A percentile compares a stretch with the other conserved stretches of the same genome.
These are phyloP conservation scores for Endotricha flammealis DNA, from an alignment of 2,888 invertebrate species.

Conservation along the genomic window DNA sequence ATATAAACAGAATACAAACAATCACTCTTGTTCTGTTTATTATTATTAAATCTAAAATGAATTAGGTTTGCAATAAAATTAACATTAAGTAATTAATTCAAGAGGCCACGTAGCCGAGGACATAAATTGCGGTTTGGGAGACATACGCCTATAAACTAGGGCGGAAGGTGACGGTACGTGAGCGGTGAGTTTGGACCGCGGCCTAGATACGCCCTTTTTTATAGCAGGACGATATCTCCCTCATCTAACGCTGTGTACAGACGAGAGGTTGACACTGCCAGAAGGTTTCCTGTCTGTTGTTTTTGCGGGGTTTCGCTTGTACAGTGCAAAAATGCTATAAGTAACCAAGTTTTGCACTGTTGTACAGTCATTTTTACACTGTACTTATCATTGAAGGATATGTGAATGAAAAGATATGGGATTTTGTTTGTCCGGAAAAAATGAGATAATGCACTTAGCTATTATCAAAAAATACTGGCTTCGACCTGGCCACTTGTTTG, in stretches of 20 bases:
- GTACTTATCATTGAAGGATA: too few relatives aligned
- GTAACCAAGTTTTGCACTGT: too few relatives aligned
- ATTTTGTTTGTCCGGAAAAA: too few relatives aligned
- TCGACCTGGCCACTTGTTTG: too few relatives aligned
- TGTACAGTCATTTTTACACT: too few relatives aligned
- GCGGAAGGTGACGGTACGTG: slow-evolving; percentile 58
- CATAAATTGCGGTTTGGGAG: slow-evolving; percentile 64
- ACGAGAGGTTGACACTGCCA: too few relatives aligned
- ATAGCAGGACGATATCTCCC: slow-evolving; percentile 68
- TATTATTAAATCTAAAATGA: slow-evolving; percentile 14
- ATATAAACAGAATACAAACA: not conserved
- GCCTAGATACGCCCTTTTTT: slow-evolving; percentile 67
- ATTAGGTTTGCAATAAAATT: slow-evolving; percentile 24
- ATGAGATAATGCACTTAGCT: too few relatives aligned
- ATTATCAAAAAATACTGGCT: too few relatives aligned
- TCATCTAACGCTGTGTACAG: slow-evolving; percentile 52
- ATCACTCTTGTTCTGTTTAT: slow-evolving; percentile 3
- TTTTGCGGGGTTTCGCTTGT: too few relatives aligned
- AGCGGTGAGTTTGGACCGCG: slow-evolving; percentile 39
- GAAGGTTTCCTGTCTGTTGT: slow-evolving; percentile 1
- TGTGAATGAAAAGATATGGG: too few relatives aligned
- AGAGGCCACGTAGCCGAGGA: slow-evolving; percentile 34
- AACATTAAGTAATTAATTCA: slow-evolving; percentile 31
- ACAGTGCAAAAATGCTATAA: too few relatives aligned
- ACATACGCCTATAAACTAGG: slow-evolving; percentile 61